Conservation (phyloP, 2,113 vertebrate genomes). For the Stegostoma tigrinum region DNA sequence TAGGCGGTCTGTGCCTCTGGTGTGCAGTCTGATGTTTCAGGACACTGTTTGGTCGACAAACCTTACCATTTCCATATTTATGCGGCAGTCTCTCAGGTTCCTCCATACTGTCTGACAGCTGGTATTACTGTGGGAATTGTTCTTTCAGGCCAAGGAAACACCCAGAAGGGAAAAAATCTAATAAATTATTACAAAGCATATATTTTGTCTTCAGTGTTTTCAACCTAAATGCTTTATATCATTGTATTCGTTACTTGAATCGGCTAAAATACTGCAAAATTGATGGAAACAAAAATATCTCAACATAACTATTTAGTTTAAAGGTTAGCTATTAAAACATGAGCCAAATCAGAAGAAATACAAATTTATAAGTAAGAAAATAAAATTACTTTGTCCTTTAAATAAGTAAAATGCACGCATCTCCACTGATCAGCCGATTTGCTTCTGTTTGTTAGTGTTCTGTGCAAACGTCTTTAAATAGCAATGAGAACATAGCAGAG, state of each 20-base stretch:
- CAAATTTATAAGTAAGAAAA: neutral
- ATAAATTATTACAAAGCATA: neutral
- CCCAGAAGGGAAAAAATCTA: neutral
- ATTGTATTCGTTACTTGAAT: neutral
- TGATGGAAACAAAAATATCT: neutral
- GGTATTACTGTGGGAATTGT: neutral
- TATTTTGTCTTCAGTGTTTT: neutral
- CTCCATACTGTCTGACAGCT: neutral
- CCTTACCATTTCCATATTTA: neutral
- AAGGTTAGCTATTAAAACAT: neutral
- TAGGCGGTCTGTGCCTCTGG: neutral
- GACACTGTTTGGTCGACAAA: neutral
- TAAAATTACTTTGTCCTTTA: neutral
- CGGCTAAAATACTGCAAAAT: neutral
- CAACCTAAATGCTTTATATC: neutral
- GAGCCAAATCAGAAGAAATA: neutral
- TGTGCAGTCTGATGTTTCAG: neutral
- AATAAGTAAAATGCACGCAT: neutral
- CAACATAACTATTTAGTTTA: neutral
- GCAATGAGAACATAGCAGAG: conserved; percentile 7
- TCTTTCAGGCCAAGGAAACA: neutral
- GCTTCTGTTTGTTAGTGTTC: conserved; percentile 15
- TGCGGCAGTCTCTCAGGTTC: neutral
- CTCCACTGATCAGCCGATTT: neutral
- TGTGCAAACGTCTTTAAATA: neutral